Base-by-base conservation (phyloP, 2,113 vertebrate species). In the Myotis yumanensis region DNA sequence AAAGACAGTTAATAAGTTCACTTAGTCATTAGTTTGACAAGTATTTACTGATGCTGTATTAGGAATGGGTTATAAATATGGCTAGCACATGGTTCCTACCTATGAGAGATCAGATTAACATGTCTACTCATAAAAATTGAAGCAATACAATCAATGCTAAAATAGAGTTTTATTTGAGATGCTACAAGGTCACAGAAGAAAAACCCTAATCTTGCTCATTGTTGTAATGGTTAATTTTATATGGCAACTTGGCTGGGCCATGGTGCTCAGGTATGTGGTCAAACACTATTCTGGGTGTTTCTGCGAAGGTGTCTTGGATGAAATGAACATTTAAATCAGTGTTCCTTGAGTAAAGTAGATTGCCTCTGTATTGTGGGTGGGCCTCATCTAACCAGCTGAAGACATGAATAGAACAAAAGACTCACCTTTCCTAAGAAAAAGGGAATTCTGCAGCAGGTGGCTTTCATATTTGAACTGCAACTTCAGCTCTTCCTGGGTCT, bases 201-300 rank as follows among this genome's bases (percentile, higher is more conserved):
- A 73, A 89, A n/a, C 73, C 8, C 35, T 84, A 18, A 71, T 88
- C 52, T 86, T 95, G 25, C 6, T 93, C 18, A 32, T 48, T 83
- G 57, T 79, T 88, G 23, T 71, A 32, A 72, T 72, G 46, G 37
- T 76, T 82, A 87, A 54, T 91, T 91, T 73, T 86, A 22, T 59
- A 18, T 87, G 46, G 51, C 66, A 73, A 3, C 48, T 66, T 86
- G 54, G 37, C 16, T 22, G 52, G 32, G 23, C 43, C 75, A 18
- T 20, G 17, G 35, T 43, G 32, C 64, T n/a, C 7, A 79, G n/a
- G 71, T 79, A 79, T 4, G 11, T 43, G 71, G 66, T 81, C 66
- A 90, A 48, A 48, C 35, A 73, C 57, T 87, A 46, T 95, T 91
- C 30, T 68, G 54, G 17, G 57, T 32, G 23, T 95, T 95, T 75